Base-by-base conservation (phyloP, 2,797 vertebrate genomes). In the Anguilla anguilla region DNA sequence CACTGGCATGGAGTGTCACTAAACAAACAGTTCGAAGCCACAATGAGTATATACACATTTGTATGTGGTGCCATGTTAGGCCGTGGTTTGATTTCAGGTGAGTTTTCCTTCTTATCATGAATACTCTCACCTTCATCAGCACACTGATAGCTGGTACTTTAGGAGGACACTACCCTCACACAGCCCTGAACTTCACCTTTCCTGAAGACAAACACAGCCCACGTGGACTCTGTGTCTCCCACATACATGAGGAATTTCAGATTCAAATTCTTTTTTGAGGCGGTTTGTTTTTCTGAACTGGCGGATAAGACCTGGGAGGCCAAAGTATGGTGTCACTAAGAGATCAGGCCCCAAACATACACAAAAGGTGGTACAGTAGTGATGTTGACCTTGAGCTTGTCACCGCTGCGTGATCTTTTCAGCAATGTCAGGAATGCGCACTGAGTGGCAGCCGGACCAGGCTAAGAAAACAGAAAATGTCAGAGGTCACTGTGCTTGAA, bases 241-340 rank as follows among this genome's bases (percentile, higher is more conserved):
- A 35, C 13, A 0, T 19, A 87, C 86, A 57, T 57, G 61, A 25
- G 22, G 22, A 67, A 67, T 67, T 67, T 67, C 61, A 67, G 61
- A 67, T 7, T 89, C 88, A 81, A 91, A 93, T 92, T 94, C 92
- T 90, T 92, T 90, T 83, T 90, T 91, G 91, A 93, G 93, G 89
- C 87, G 91, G 79, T 91, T 15, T 92, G 88, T 89, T 92, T 90
- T 88, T 88, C 89, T 87, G 89, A 90, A 91, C 91, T 92, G 61
- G 25, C n/a, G 9, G 11, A n/a, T 90, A 87, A 92, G 89, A 77
- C 81, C 86, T 93, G 85, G 91, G 87, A 91, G 92, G 91, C 94
- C 91, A 91, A 87, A 88, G 86, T 83, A 88, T 85, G 85, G 84
- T 89, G 90, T 92, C 91, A 91, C 4, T 15, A 19, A 83, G 74